Evolutionary conservation across 2,113 vertebrate species (phyloP).

Genomic region (Cynoglossus semilaevis): DNA sequence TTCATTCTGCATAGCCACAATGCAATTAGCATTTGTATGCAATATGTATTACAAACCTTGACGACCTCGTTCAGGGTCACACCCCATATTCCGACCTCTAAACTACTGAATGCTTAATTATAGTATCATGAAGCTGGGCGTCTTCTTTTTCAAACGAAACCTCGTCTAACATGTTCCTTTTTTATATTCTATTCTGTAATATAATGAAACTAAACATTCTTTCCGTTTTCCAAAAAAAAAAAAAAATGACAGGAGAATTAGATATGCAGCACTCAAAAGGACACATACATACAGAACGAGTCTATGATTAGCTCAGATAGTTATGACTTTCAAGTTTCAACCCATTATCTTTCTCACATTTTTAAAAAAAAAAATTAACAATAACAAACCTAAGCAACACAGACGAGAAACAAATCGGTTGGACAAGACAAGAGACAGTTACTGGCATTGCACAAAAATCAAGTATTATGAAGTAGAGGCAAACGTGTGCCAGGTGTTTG

Average conservation of each 20-base stretch:
- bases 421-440: slow-evolving; percentile 17
- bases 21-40: slow-evolving; percentile 51
- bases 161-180: neutral
- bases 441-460: slow-evolving; percentile 27
- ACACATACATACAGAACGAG: slow-evolving; percentile 24
- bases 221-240: slow-evolving; percentile 13
- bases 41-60: slow-evolving; percentile 39
- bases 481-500: slow-evolving; percentile 38
- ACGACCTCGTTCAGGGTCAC: slow-evolving; percentile 9
- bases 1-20: slow-evolving; percentile 67
- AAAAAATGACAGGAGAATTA: slow-evolving; percentile 14
- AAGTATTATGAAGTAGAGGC: slow-evolving; percentile 19
- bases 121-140: slow-evolving; percentile 17
- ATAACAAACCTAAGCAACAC: too few relatives aligned
- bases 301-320: slow-evolving; percentile 25
- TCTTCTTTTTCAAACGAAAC: slow-evolving; percentile 20
- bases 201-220: slow-evolving; percentile 25
- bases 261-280: slow-evolving; percentile 42
- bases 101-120: slow-evolving; percentile 30
- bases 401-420: neutral
- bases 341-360: too few relatives aligned
- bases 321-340: neutral
- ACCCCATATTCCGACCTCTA: slow-evolving; percentile 28
- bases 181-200: slow-evolving; percentile 12
- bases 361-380: too few relatives aligned